Base-by-base conservation (phyloP, 2,888 invertebrate species). In the Branchellion lobata region DNA sequence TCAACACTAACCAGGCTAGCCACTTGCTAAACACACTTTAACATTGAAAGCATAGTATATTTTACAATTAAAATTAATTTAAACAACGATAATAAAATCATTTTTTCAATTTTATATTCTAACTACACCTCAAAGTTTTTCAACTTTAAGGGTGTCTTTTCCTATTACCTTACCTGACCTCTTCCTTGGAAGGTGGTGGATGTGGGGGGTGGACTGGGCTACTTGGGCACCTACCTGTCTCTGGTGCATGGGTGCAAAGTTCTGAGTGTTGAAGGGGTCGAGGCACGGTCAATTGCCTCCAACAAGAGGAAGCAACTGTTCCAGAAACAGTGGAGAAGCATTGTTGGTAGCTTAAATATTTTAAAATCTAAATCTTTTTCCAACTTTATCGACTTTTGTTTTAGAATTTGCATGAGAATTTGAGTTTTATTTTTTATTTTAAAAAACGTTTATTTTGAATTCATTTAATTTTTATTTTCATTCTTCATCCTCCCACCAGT, bases 161-260 rank as follows among this genome's bases (percentile, higher is more conserved):
- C 1, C 3, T 34, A 40, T 40, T 40, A 40, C 29, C 36, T 8
- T 24, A 21, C n/a, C n/a, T n/a, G n/a, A n/a, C n/a, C n/a, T n/a
- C n/a, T n/a, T n/a, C n/a, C n/a, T n/a, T n/a, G n/a, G n/a, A 29
- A 77, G 77, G 77, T 77, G 29, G 36, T 77, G 47, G 77, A 77
- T 36, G 65, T 77, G 14, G 77, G 77, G 27, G 53, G 57, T 57
- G 77, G 77, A n/a, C 27, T 77, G 27, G 77, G 77, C 14, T 77
- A 77, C 31, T 27, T 77, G n/a, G 77, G 77, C 3, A 33, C 8
- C 24, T 77, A 77, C 34, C 21, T 77, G 65, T n/a, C 61, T n/a
- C 31, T 65, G 33, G 51, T 75, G 51, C 53, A 34, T 36, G 65
- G 65, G 27, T 77, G 34, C 65, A 34, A 77, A 24, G 77, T 77